Base-by-base conservation (phyloP, 2,888 invertebrate species). In the Noctuana brunneofusca region DNA sequence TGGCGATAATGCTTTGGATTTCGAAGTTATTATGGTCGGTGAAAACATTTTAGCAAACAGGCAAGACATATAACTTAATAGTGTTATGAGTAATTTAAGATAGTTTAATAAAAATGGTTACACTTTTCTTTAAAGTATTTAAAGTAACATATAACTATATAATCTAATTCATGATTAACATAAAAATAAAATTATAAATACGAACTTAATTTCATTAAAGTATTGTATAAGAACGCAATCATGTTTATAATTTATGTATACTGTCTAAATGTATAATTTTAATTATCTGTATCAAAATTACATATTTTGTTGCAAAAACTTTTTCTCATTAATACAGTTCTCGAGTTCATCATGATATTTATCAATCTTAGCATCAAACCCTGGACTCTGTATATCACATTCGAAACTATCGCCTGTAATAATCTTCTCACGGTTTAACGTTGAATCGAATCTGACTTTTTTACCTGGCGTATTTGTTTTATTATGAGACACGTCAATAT, bases 331-430 rank as follows among this genome's bases (percentile, higher is more conserved):
- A 0, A 92, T 92, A 72, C 92, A 92, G 58, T 92, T 92, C 64
- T 92, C 92, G 38, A 92, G 67, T 68, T 92, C 92, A 73, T 92
- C 91, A 65, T 92, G 92, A 68, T 88, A 92, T 65, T 86, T 91
- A 12, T 92, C 92, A 46, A 92, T 83, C 69, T 92, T 87, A 0
- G 79, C 75, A 70, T 92, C 90, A 55, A 92, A 86, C 0, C 91
- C 91, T 0, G 90, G 89, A 71, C 91, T 90, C 63, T 85, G 85
- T 1, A 90, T 71, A n/a, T 75, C 83, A 68, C 75, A 81, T 41
- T 92, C 89, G 68, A 92, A 92, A 69, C 92, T 92, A 64, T 90
- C 87, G 0, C 92, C 92, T 0, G 92, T 91, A 1, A 92, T 92
- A 0, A 91, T 75, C 62, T 92, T 92, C 62, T 92, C 89, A 62